phyloP scores from a whole-genome alignment of 1,140 invertebrate genomes.

The Caenorhabditis elegans region DNA sequence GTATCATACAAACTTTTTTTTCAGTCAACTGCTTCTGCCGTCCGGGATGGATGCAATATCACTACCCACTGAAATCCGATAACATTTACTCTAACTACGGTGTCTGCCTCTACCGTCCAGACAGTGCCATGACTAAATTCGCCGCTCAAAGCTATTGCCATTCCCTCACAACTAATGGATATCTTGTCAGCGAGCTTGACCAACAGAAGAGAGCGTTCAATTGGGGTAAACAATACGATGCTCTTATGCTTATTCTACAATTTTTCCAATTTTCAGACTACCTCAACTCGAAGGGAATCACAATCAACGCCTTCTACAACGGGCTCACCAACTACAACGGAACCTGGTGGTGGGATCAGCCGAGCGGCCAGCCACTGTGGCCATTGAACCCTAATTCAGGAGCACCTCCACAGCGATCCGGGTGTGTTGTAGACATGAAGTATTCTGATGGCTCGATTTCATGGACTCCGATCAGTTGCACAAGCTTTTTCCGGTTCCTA shows the following conservation, averaged over 20 bases:
- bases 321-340: neutral
- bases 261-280: neutral
- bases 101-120: neutral
- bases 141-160: neutral
- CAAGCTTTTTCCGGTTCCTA: neutral
- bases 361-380: neutral
- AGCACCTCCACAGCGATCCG: neutral
- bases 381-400: neutral
- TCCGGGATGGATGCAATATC: neutral
- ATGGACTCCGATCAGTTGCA: constrained; percentile 8
- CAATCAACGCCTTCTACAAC: neutral
- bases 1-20: neutral
- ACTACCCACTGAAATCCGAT: neutral
- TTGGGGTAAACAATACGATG: constrained; percentile 13
- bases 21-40: constrained; percentile 15
- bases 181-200: constrained; percentile 2
- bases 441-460: neutral
- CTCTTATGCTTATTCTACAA: neutral
- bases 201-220: neutral
- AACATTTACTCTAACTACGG: neutral
- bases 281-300: neutral
- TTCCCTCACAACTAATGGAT: neutral
- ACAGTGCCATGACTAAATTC: neutral
- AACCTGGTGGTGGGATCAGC: constrained; percentile 9
- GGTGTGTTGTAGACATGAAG: constrained; percentile 5